Evolutionary conservation across 2,113 vertebrate species (phyloP).

Genomic region (Paradisaea rubra): DNA sequence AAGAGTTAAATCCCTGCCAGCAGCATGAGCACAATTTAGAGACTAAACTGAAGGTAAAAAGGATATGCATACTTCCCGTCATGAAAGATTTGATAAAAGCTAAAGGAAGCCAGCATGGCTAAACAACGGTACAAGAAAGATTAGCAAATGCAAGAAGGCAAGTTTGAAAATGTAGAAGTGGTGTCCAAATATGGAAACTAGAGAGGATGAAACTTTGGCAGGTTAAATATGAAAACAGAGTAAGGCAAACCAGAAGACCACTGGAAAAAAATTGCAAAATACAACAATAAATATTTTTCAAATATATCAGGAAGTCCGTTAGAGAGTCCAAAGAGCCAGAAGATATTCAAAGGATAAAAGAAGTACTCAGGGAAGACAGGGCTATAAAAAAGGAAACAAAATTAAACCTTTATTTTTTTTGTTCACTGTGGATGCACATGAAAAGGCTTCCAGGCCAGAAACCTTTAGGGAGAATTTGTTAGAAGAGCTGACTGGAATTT

Average conservation of each 20-base stretch:
- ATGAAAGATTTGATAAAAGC: slow-evolving; percentile 15
- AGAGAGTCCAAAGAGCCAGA: not conserved
- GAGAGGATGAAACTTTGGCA: not conserved
- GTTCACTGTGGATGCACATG: not conserved
- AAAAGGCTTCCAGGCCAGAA: not conserved
- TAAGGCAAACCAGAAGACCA: not conserved
- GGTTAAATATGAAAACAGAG: not conserved
- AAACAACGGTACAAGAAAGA: slow-evolving; percentile 11
- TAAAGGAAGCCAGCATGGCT: slow-evolving; percentile 25
- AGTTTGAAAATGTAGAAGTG: not conserved
- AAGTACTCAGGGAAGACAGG: not conserved
- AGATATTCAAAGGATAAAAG: not conserved
- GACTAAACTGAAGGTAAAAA: not conserved
- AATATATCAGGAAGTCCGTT: not conserved
- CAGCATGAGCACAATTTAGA: not conserved
- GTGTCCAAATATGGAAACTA: slow-evolving; percentile 7
- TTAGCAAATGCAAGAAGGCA: not conserved
- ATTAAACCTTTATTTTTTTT: not conserved
- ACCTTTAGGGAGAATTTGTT: not conserved
- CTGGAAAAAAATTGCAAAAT: not conserved
- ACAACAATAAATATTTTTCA: not conserved
- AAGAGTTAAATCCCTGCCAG: not conserved
- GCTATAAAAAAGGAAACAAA: not conserved
- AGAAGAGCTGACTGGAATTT: not conserved
- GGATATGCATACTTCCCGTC: slow-evolving; percentile 24